Evolutionary conservation across 2,888 invertebrate genomes (phyloP).

Genomic region (Pharmacophagus antenor): DNA sequence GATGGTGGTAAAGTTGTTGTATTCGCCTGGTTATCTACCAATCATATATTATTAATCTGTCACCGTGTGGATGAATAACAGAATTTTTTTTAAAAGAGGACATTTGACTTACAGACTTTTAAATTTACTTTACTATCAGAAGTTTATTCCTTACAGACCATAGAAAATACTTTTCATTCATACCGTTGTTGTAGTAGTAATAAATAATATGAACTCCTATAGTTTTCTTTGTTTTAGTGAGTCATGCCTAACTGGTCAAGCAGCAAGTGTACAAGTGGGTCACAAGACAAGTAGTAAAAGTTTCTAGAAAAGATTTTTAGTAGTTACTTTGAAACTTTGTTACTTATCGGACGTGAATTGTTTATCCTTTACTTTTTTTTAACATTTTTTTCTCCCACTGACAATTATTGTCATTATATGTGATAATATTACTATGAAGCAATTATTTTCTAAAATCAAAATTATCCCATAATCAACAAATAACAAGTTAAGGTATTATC

Average conservation of each 20-base stretch:
- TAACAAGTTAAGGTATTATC: no score
- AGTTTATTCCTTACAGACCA: not conserved
- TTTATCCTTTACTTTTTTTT: not conserved
- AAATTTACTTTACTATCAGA: not conserved
- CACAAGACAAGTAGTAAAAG: constrained; percentile 5
- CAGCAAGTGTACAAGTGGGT: constrained; percentile 16
- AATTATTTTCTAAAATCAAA: no score
- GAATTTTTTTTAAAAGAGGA: no score
- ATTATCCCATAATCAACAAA: no score
- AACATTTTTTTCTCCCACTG: no score
- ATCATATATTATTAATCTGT: no score
- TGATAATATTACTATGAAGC: no score
- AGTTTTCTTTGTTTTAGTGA: constrained; percentile 4
- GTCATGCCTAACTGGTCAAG: constrained; percentile 7
- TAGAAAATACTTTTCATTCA: not conserved
- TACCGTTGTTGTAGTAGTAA: not conserved
- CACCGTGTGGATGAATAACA: no score
- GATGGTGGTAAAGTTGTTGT: no score
- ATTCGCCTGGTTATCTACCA: no score
- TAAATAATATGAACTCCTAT: not conserved
- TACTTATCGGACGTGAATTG: not conserved
- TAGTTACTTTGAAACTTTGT: not conserved
- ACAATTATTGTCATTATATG: no score
- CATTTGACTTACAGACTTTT: no score
- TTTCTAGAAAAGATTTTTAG: constrained; percentile 3